Evolutionary conservation across 2,888 invertebrate species (phyloP), one percentile per base, ranked within the genome.

Genomic region (Pristionchus japonicus): DNA sequence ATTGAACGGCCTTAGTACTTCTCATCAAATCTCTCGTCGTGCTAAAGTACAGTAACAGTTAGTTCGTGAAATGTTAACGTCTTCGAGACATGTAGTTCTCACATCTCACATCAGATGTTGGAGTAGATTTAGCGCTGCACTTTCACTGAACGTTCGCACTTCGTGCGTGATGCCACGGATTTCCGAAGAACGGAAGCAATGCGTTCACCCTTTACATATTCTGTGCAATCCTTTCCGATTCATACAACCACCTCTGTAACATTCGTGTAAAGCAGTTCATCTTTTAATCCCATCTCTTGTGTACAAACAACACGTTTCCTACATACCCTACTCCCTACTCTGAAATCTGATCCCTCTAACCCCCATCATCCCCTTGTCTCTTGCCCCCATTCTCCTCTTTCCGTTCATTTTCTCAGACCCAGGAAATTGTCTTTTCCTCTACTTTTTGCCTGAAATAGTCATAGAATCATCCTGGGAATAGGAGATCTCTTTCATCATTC

Each of bases 301-400:
- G 70, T 37, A 3, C 70, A 37, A 17, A 70, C 70, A 64, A 34
- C 64, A 64, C 64, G 70, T 70, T 70, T 70, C 70, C 70, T 70
- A 34, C 20, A 37, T n/a, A 37, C n/a, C n/a, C n/a, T n/a, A n/a
- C 11, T 34, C 31, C 64, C 31, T 67, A 67, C 31, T 17, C 31
- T 70, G 70, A 70, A 70, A 70, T 70, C 20, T 70, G 70, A 70
- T 70, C 15, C 57, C 20, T 6, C 37, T 40, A 70, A 37, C 31
- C 37, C 70, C 57, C 57, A 23, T 70, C 70, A 37, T 70, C 23
- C 70, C 70, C 70, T 70, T 70, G 70, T 70, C 70, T 70, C 37
- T 37, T 34, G 20, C 57, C 9, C 20, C 34, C 31, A 13, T 7
- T 67, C 64, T 70, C 37, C 37, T 37, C 70, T 70, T 31, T 82